Evolutionary conservation across 2,888 invertebrate species (phyloP).

Genomic region (Xestia rhomboidea): DNA sequence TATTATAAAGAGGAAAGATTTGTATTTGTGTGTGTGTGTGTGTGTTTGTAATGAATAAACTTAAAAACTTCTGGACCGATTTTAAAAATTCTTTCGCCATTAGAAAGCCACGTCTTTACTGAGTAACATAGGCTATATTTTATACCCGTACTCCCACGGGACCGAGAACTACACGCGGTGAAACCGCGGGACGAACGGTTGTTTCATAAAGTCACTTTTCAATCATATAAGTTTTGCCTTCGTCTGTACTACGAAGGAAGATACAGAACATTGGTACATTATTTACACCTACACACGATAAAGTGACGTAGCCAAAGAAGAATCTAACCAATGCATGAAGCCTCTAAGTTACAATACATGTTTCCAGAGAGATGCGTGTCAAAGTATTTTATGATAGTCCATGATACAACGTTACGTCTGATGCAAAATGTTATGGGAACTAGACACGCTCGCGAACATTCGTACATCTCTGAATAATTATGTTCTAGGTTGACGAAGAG

Average conservation of each 20-base stretch:
- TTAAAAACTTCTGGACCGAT: no score
- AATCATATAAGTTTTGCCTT: not conserved
- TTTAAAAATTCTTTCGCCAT: no score
- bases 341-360: conserved; percentile 6
- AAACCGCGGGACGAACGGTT: no score
- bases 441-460: conserved; percentile 53
- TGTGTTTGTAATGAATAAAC: no score
- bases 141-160: no score
- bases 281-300: conserved; percentile 1
- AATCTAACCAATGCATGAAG: conserved; percentile 25
- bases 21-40: no score
- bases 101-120: no score
- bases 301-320: conserved; percentile 20
- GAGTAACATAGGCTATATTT: no score
- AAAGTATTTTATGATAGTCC: conserved; percentile 31
- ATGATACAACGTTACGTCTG: conserved; percentile 55
- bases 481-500: conserved; percentile 12
- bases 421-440: conserved; percentile 63
- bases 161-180: no score
- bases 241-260: no score
- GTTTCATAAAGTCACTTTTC: not conserved
- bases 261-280: not conserved
- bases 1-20: no score
- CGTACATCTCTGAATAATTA: conserved; percentile 45
- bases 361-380: conserved; percentile 46